Conservation (phyloP, 2,888 invertebrate genomes). For the Acanthoscelides obtectus region DNA sequence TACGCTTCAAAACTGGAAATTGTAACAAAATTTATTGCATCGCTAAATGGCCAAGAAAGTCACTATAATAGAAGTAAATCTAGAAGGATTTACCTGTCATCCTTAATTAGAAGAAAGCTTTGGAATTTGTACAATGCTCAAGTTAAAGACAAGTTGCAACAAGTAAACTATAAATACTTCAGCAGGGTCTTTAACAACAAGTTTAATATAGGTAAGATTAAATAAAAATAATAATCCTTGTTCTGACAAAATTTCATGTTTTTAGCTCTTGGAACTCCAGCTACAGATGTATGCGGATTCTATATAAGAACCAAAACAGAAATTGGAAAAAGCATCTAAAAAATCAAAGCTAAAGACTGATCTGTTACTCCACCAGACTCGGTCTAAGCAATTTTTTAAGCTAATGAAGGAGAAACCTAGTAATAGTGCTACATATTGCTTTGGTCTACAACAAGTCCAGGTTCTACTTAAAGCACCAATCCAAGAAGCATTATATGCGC, state of each 20-base stretch:
- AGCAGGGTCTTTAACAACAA: background rate
- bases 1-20: no score
- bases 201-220: background rate
- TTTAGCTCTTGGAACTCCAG: background rate
- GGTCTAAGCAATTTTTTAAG: conserved; percentile 18
- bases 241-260: no score
- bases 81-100: background rate
- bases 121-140: background rate
- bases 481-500: conserved; percentile 20
- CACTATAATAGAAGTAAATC: background rate
- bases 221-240: no score
- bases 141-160: background rate
- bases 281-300: background rate
- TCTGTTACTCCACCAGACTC: conserved; percentile 15
- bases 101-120: background rate
- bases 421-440: conserved; percentile 18
- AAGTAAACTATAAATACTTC: background rate
- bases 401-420: conserved; percentile 12
- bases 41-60: background rate
- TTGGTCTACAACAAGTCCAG: conserved; percentile 26
- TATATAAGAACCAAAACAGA: background rate
- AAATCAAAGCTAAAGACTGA: conserved; percentile 12
- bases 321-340: background rate
- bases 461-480: conserved; percentile 22
- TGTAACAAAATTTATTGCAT: background rate